Base-by-base conservation (phyloP, 2,113 vertebrate genomes). In the Dolichotis patagonum region DNA sequence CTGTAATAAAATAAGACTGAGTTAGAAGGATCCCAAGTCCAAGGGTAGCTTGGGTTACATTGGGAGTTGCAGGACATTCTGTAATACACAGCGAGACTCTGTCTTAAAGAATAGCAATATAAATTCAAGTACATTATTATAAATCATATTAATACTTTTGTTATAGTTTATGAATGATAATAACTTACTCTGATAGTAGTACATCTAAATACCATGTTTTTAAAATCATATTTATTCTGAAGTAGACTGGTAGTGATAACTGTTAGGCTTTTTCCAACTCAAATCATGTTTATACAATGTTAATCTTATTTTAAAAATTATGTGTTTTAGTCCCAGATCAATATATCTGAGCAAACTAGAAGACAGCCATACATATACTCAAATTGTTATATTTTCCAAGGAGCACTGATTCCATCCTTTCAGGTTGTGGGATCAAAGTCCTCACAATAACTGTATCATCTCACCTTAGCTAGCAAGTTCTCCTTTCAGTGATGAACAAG, bases 221-320 rank as follows among this genome's bases (percentile, higher is more conserved):
- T 96, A 92, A 78, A 95, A 94, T 54, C 5, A 19, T 46, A 80
- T 89, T n/a, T 94, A 20, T 83, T 78, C n/a, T 88, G 28, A 69
- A 90, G 56, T 90, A 73, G 12, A 69, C 80, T 67, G 28, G 62
- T 43, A 67, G 20, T 87, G 63, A 43, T 58, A 65, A 84, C 17
- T 3, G 58, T 87, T 71, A 52, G 22, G 19, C 8, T 94, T 4
- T 96, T 91, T 97, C 43, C 41, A 87, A 52, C 73, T 90, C 13
- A 92, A 46, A 92, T 87, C 43, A 95, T 38, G 7, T 84, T 46
- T 43, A n/a, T 35, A 93, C 28, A 58, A 41, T 71, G 24, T 63
- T 88, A 92, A 62, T 62, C 35, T 92, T 94, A 52, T 78, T 82
- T 85, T 83, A 91, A 5, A 89, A 89, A 83, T 96, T 80, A 86